Base-by-base conservation (phyloP, 1,140 invertebrate species). In the Trichonephila clavipes region DNA sequence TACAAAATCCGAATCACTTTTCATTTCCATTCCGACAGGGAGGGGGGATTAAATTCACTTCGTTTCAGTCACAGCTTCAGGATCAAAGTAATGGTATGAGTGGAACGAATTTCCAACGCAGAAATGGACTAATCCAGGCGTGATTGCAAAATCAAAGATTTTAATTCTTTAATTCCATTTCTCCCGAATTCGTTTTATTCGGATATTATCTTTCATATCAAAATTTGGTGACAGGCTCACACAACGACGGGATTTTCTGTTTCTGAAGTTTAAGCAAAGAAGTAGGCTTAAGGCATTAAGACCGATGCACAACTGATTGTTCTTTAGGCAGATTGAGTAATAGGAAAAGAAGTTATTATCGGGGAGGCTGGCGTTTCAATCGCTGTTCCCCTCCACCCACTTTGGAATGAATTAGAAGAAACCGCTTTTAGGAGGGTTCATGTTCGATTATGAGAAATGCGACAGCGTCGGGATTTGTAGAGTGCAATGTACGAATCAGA, bases 301-400 rank as follows among this genome's bases (percentile, higher is more conserved):
- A 34, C 21, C 40, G 81, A 83, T 58, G 51, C 7, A 21, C 81
- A 16, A 14, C 81, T 83, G 81, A 83, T 40, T 83, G 44, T 58
- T 83, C 81, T 58, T 83, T 24, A 34, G 51, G 66, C 28, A 72
- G 28, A 24, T 24, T 21, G 12, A 24, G 66, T 72, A 72, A 72
- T 72, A 24, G 66, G 66, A 72, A 72, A 72, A 83, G 81, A 83
- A 83, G 81, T 83, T 83, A 83, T 83, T 83, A 83, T 83, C 81
- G 66, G n/a, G 66, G 66, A 69, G n/a, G n/a, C n/a, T 28, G 12
- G 66, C n/a, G 66, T 24, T 69, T 69, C n/a, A 69, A 69, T 69
- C n/a, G 2, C 34, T 40, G 66, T 12, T 8, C n/a, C 7, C n/a
- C 24, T 24, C n/a, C 66, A 14, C n/a, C 24, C n/a, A 24, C 66